Percentiles rank a stretch among this genome's conserved stretches.
phyloP scores from a whole-genome alignment of 2,797 vertebrate species.

The Phrynocephalus vlangalii region DNA sequence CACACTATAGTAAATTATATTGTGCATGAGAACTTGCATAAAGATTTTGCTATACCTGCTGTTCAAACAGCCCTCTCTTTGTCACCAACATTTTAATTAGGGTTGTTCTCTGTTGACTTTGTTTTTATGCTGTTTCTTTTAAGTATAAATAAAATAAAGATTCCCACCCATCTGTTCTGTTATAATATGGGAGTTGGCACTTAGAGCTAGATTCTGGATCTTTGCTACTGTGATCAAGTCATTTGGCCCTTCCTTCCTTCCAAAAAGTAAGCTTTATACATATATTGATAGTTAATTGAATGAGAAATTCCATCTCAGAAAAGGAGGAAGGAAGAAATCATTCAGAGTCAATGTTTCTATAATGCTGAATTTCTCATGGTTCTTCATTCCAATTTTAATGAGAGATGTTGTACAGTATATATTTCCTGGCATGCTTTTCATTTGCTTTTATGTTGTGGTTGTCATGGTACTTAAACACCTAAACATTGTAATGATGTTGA shows the following conservation, averaged over 20 bases:
- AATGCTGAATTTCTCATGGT: neutral
- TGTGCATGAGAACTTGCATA: too few species aligned
- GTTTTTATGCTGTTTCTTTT: neutral
- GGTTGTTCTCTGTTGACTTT: neutral
- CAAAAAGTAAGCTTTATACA: neutral
- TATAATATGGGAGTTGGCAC: neutral
- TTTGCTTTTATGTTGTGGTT: too few species aligned
- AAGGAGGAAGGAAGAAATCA: neutral
- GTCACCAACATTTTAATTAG: conserved; percentile 9
- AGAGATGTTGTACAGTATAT: too few species aligned
- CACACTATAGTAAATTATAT: too few species aligned
- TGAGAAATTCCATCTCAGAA: neutral
- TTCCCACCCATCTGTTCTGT: neutral
- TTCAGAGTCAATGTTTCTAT: too few species aligned
- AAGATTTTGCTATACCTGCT: neutral
- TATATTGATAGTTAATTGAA: neutral
- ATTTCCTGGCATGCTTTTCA: too few species aligned
- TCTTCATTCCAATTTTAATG: neutral
- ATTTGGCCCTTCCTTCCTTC: neutral
- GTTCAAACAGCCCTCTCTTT: neutral
- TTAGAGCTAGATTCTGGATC: neutral
- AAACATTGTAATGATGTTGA: too few species aligned
- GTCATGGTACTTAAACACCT: too few species aligned
- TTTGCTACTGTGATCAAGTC: too few species aligned
- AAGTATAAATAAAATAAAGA: neutral